Base-by-base conservation (phyloP, 2,113 vertebrate species). In the Lophochroa leadbeateri region DNA sequence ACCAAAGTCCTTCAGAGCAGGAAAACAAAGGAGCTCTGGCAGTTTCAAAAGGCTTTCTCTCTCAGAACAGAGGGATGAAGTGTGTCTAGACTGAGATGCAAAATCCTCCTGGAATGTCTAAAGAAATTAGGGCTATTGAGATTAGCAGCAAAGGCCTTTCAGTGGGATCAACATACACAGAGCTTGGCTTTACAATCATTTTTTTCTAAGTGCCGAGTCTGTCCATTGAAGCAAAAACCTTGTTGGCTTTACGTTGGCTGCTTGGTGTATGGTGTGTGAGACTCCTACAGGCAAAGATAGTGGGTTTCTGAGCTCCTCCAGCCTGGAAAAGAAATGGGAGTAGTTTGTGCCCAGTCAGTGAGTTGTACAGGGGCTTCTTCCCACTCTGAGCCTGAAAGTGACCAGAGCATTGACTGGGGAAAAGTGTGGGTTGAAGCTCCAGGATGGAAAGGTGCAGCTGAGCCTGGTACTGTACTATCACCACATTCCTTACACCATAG, bases 91-190 rank as follows among this genome's bases (percentile, higher is more conserved):
- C 93, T 76, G 92, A 94, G 77, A 84, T 0, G 16, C 52, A 96
- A 96, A 94, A 96, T 94, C 96, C 94, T 93, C 61, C 86, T 92
- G 96, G 94, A 96, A 96, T 96, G 88, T 68, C 88, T 92, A 86
- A 95, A 96, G 96, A 96, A 97, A 94, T 95, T 39, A 72, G 58
- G 88, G 76, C 77, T 69, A 71, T 82, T 96, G 92, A 84, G 90
- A 93, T 90, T 96, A 96, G 57, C 72, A 68, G 64, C 43, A 72
- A 90, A 93, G 77, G 82, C 88, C 65, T 95, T 96, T 93, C 88
- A 96, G 65, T 49, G 88, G 92, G 85, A 94, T 90, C 91, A 86
- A 91, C 92, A 82, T 82, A 89, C 74, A 60, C 85, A 83, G 60
- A 39, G 19, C 25, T 11, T 37, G 90, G 80, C 92, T 91, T 94